phyloP scores from a whole-genome alignment of 2,888 invertebrate genomes.

The Sinodicranocentrus sp. region DNA sequence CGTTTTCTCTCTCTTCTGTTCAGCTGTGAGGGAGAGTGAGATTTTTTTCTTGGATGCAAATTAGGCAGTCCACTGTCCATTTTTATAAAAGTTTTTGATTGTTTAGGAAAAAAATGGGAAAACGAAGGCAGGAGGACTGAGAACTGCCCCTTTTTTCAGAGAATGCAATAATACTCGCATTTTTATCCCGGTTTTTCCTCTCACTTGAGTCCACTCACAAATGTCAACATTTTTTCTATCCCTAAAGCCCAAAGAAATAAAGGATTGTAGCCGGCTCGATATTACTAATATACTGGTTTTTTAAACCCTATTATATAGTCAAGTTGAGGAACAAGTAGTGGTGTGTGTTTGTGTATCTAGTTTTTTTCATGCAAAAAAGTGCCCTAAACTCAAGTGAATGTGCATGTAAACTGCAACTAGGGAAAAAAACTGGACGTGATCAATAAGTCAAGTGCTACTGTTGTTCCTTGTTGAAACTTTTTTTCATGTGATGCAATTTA shows the following conservation, averaged over 20 bases:
- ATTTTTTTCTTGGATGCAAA: slow-evolving; percentile 73
- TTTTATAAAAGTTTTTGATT: slow-evolving; percentile 50
- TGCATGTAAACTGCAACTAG: slow-evolving; percentile 20
- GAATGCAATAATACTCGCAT: slow-evolving; percentile 34
- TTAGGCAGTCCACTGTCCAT: slow-evolving; percentile 75
- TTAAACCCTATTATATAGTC: neutral
- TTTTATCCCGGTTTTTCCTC: slow-evolving; percentile 53
- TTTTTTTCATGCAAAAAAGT: slow-evolving; percentile 50
- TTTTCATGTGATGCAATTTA: slow-evolving; percentile 47
- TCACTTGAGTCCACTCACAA: slow-evolving; percentile 46
- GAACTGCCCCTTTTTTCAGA: slow-evolving; percentile 29
- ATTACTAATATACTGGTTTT: slow-evolving; percentile 35
- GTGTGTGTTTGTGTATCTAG: slow-evolving; percentile 22
- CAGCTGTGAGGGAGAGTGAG: slow-evolving; percentile 27
- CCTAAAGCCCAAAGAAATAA: slow-evolving; percentile 6
- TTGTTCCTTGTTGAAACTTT: slow-evolving; percentile 24
- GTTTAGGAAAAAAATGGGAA: slow-evolving; percentile 25
- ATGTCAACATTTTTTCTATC: slow-evolving; percentile 51
- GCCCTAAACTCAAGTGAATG: slow-evolving; percentile 34
- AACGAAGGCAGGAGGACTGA: slow-evolving; percentile 35
- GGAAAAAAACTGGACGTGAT: slow-evolving; percentile 46
- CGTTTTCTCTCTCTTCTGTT: neutral
- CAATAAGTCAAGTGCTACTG: slow-evolving; percentile 53
- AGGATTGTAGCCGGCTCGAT: slow-evolving; percentile 42
- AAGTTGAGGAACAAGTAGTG: slow-evolving; percentile 23